These are phyloP conservation scores for Carduelis carduelis DNA, from an alignment of 2,797 vertebrate genomes.

Conservation along the genomic window DNA sequence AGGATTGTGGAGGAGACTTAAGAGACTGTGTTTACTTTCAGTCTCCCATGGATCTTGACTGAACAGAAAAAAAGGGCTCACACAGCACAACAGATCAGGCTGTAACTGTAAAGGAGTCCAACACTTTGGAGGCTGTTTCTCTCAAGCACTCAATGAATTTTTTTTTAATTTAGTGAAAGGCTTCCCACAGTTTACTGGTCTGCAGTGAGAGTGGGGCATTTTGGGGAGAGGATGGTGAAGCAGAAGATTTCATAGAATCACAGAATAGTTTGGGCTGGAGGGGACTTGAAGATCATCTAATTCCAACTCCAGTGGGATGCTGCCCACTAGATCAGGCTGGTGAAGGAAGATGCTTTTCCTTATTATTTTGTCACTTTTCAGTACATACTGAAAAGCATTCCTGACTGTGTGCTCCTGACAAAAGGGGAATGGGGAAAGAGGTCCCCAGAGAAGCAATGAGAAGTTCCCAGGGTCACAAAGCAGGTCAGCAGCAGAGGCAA, in stretches of 20 bases:
- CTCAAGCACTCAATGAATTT: background rate
- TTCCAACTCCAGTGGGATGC: background rate
- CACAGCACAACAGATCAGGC: background rate
- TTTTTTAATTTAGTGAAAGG: background rate
- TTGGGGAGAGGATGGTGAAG: background rate
- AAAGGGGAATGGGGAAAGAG: background rate
- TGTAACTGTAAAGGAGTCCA: background rate
- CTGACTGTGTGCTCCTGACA: background rate
- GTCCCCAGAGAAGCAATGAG: background rate
- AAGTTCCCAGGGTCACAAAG: background rate
- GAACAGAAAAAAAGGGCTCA: background rate
- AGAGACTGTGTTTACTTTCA: constrained; percentile 22
- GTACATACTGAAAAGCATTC: background rate
- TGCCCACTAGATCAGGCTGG: background rate
- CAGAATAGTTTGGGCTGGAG: background rate
- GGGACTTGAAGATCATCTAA: background rate
- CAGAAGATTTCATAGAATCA: background rate
- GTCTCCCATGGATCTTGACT: background rate
- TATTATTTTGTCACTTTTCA: background rate
- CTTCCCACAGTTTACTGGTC: background rate
- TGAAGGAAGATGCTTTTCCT: background rate
- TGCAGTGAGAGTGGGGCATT: background rate
- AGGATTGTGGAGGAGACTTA: constrained; percentile 10
- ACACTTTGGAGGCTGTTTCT: background rate
- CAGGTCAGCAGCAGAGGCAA: background rate